phyloP scores from a whole-genome alignment of 2,888 invertebrate genomes.

The Orchesella flavescens region DNA sequence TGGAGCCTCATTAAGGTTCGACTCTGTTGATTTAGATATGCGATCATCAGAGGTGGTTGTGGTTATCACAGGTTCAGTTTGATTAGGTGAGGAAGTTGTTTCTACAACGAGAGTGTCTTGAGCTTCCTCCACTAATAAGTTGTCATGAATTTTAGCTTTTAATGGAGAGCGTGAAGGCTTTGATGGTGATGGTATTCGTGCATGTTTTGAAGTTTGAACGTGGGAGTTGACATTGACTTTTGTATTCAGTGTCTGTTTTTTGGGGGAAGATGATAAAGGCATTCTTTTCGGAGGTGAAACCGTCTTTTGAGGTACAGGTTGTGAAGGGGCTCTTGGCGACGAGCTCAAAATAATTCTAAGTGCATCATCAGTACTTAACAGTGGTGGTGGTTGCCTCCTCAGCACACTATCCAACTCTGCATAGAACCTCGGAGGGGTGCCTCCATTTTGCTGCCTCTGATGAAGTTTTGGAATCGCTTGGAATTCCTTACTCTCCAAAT shows the following conservation, averaged over 20 bases:
- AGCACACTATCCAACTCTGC: conserved; percentile 42
- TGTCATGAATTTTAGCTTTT: neutral
- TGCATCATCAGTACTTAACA: conserved; percentile 82
- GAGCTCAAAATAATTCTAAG: conserved; percentile 79
- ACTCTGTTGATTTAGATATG: neutral
- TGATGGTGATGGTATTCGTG: neutral
- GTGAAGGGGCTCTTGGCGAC: conserved; percentile 12
- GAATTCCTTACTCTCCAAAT: conserved; percentile 76
- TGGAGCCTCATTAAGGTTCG: neutral
- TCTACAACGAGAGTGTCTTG: neutral
- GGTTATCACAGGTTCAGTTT: neutral
- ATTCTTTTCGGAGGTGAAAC: no score
- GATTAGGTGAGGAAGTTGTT: neutral
- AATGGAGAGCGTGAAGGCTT: neutral
- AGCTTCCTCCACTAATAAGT: neutral
- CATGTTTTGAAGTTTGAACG: no score
- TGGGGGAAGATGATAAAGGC: neutral
- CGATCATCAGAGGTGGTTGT: neutral
- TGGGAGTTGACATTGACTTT: no score
- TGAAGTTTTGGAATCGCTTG: conserved; percentile 68
- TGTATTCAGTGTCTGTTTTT: neutral
- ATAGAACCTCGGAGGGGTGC: conserved; percentile 44
- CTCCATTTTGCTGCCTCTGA: conserved; percentile 37
- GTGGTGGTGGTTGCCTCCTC: conserved; percentile 49
- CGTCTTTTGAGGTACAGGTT: neutral